Evolutionary conservation across 2,113 vertebrate genomes (phyloP), one percentile per base, ranked within the genome.

Genomic region (Onychostruthus taczanowskii): DNA sequence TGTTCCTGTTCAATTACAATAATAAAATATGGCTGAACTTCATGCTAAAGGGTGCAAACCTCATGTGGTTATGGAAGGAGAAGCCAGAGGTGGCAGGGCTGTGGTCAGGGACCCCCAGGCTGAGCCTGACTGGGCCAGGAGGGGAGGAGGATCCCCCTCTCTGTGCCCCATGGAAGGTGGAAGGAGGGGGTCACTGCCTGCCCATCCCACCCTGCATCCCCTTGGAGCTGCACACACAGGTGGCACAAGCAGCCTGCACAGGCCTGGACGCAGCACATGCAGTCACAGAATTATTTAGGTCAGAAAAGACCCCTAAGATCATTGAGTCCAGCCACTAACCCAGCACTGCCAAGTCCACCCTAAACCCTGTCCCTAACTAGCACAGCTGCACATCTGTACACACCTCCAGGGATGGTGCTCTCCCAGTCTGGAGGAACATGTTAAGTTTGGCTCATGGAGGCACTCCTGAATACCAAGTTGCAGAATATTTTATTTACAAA

Each of bases 41-140:
- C 14, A 75, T 4, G n/a, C 31, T 80, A 16, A 77, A 74, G 41
- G 19, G 39, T 6, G 2, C 23, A 80, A 72, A 61, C 4, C 53
- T 39, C 0, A 0, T 0, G 4, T 14, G 39, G 47, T 19, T 59
- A 41, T 46, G 44, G 47, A 53, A 86, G 31, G 11, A 62, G 62
- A 79, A 50, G 10, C 23, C 21, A 31, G n/a, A 70, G 35, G 31
- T 63, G 74, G 58, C 77, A n/a, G 0, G 43, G 20, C 16, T 73
- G 37, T 23, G 44, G 28, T 53, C 33, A 24, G 79, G 28, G 77
- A 41, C 16, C 70, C 17, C 20, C 35, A 26, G 31, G 16, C 35
- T 68, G 74, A 78, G 70, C 66, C 74, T 21, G 52, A 17, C 4
- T 10, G 9, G 41, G 21, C 5, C 41, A 59, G 69, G 31, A 44